Base-by-base conservation (phyloP, 2,797 vertebrate genomes). In the Sebastes miniatus region DNA sequence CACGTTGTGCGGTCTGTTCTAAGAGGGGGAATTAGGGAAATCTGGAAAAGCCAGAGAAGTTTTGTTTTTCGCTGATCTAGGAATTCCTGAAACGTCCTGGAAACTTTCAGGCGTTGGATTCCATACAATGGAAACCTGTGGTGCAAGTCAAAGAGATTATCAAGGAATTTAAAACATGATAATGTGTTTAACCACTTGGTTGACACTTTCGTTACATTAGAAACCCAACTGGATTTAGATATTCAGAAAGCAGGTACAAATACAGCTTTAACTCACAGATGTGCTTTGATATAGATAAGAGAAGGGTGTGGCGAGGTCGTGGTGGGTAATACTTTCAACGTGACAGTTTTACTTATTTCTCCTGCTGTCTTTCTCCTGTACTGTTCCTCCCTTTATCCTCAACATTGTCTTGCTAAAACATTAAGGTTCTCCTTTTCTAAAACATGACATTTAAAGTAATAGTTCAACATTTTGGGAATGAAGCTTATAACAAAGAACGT, bases 21-120 rank as follows among this genome's bases (percentile, higher is more conserved):
- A 6, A 22, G n/a, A 27, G 18, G 12, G n/a, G 22, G 10, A 61
- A 25, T 20, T 1, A 25, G 29, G 13, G 39, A 25, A 31, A 57
- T 34, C 12, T 24, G 29, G 8, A 69, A 29, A 47, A 36, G 22
- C n/a, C 29, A 67, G 24, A 65, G 13, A 75, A 12, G n/a, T 36
- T 73, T 43, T 47, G 24, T 36, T 73, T 74, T 83, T 22, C 34
- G 39, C 36, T 34, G 22, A 68, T 29, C 10, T 32, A 43, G 8
- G 18, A 73, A 68, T 69, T 59, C 63, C 32, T 68, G 32, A 43
- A 47, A 59, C 8, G 24, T 32, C 13, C 34, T n/a, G 20, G 4
- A 31, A 12, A 6, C 43, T 32, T 31, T 31, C 12, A 47, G 13
- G 18, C 0, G 1, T 22, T 36, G 31, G 32, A 76, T 32, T 8